These are phyloP conservation scores for Jacana jacana DNA, from an alignment of 2,113 vertebrate genomes.

Conservation along the genomic window DNA sequence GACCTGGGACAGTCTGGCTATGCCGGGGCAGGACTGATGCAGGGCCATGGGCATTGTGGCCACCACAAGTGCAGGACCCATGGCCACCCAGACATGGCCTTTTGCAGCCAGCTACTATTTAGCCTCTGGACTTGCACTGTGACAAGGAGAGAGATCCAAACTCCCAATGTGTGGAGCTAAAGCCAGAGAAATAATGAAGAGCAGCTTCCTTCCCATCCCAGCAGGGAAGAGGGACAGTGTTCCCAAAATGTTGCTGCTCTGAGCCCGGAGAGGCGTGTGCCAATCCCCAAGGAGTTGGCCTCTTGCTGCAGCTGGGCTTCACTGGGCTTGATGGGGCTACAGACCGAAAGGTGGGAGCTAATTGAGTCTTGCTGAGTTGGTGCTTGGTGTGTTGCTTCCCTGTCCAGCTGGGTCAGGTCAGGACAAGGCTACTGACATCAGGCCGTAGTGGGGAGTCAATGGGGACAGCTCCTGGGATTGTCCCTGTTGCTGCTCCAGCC, in stretches of 20 bases:
- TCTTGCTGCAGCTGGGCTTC: fast-evolving
- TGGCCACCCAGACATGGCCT: not conserved
- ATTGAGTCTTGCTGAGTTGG: not conserved
- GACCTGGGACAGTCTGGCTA: not conserved
- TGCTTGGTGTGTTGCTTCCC: not conserved
- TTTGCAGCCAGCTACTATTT: not conserved
- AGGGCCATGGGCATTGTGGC: fast-evolving
- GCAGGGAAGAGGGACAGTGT: not conserved
- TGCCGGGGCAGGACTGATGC: fast-evolving
- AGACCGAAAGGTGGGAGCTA: not conserved
- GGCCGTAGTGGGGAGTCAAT: not conserved
- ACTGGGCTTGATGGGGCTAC: not conserved
- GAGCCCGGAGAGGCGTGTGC: not conserved
- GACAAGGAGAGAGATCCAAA: not conserved
- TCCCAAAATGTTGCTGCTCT: not conserved
- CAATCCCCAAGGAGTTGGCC: not conserved
- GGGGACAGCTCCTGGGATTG: not conserved
- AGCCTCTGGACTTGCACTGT: not conserved
- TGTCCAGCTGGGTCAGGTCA: not conserved
- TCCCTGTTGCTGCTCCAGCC: not conserved
- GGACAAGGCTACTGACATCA: not conserved
- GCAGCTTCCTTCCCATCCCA: not conserved
- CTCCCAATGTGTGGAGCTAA: not conserved
- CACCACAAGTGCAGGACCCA: fast-evolving
- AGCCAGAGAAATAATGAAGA: not conserved